Conservation (phyloP, 2,888 invertebrate genomes). For the Pasiphila rectangulata region DNA sequence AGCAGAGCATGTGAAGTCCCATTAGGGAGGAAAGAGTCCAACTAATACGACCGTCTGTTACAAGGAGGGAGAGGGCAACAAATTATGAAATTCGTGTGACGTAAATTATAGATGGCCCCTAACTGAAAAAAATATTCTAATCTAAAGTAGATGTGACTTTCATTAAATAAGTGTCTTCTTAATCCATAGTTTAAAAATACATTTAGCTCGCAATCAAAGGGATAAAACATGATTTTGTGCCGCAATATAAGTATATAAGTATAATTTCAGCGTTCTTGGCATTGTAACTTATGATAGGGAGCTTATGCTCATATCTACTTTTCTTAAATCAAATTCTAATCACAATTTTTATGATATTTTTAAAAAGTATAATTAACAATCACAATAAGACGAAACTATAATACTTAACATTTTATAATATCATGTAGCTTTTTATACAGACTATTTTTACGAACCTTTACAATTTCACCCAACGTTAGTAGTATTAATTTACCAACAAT, state of each 20-base stretch:
- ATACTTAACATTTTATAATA: background rate
- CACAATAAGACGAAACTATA: conserved; percentile 13
- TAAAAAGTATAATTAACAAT: conserved; percentile 10
- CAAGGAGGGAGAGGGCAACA: too few relatives aligned
- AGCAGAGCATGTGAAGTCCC: too few relatives aligned
- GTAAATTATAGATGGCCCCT: too few relatives aligned
- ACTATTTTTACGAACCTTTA: background rate
- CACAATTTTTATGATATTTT: conserved; percentile 21
- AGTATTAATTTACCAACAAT: conserved; percentile 27
- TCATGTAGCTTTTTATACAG: background rate
- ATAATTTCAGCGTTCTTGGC: background rate
- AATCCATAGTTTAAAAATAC: background rate
- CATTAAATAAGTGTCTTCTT: too few relatives aligned
- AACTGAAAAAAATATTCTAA: too few relatives aligned
- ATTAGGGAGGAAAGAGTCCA: too few relatives aligned
- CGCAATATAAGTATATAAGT: background rate
- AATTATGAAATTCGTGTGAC: too few relatives aligned
- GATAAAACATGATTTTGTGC: conserved; percentile 4
- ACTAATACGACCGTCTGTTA: too few relatives aligned
- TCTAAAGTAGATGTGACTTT: too few relatives aligned
- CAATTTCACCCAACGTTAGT: background rate
- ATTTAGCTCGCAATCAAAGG: background rate
- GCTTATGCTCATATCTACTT: conserved; percentile 1
- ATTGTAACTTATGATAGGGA: conserved; percentile 8
- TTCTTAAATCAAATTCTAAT: conserved; percentile 11